Evolutionary conservation across 2,888 invertebrate genomes (phyloP), one percentile per base, ranked within the genome.

Genomic region (Limenitis camilla): DNA sequence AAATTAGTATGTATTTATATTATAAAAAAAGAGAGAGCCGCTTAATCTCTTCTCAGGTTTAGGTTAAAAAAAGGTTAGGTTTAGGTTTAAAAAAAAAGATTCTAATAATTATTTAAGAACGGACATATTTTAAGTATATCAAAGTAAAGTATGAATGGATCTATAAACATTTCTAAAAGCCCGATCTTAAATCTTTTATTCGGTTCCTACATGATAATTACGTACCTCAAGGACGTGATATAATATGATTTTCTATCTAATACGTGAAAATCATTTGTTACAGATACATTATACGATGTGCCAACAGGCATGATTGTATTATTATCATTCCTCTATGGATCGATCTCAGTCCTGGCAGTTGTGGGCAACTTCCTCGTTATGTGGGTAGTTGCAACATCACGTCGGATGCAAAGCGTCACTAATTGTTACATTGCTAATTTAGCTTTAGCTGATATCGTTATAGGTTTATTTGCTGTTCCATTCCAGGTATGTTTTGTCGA

Each of bases 401-500:
- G 91, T 32, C 89, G 92, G 59, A 94, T 95, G 94, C 86, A 94
- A 66, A 94, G 93, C 57, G 94, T 93, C 61, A 96, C 95, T 40
- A 95, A 95, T 77, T 93, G 93, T 78, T 95, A 94, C 78, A 95
- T 96, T 64, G 93, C 94, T 10, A 96, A 96, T 81, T 85, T 96
- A 72, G 95, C 96, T 2, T 83, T 94, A 60, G 95, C 95, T 27
- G 96, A 96, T 74, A 94, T 96, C 68, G 92, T 94, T 59, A 95
- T 96, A 70, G 95, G 94, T 54, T 86, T 95, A 63, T 95, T 96
- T 72, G 92, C 93, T 58, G 94, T 95, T 72, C 96, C 96, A 61
- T 96, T 96, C 85, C 86, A 87, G 72, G 86, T 85, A 69, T 77
- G 78, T 70, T 49, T 30, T 11, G 9, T 28, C n/a, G n/a, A 10